Base-by-base conservation (phyloP, 2,113 vertebrate genomes). In the Dromaius novaehollandiae region DNA sequence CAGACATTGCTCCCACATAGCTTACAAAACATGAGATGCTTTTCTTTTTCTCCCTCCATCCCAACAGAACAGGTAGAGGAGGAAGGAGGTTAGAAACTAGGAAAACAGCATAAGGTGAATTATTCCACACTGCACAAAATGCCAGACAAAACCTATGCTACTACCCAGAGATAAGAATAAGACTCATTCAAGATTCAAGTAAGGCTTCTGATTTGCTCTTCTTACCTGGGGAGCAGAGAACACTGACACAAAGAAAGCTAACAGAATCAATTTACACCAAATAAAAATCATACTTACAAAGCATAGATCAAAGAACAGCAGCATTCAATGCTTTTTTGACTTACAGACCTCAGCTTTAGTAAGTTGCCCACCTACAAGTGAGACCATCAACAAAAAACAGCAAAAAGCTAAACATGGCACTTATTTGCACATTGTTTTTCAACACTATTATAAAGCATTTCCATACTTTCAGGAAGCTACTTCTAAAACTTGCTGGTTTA, bases 261-360 rank as follows among this genome's bases (percentile, higher is more conserved):
- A 68, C 9, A 18, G 10, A 8, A 82, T 50, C 26, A 60, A 48
- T 2, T 50, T 46, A 75, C 11, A 64, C 22, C 10, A 9, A 71
- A 64, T 40, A 51, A 40, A 73, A 44, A 30, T 19, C 21, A 46
- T 51, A 76, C 3, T 46, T 56, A 78, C 4, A 30, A 15, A 34
- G 4, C 15, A 58, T 8, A 50, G 9, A 28, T 4, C 13, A 30
- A 12, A 77, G 28, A 82, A 76, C 6, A 80, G 4, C n/a, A 70
- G 24, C 11, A 84, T 82, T 4, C 19, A 25, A 11, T 13, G 1
- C 66, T 1, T 73, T 11, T 0, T 10, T 0, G 0, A 25, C 44
- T 63, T 63, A 40, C 18, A 36, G 26, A 63, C 11, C 7, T 48
- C 20, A 40, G 13, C 19, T 36, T 75, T 22, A 71, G 51, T 32